Evolutionary conservation across 2,113 vertebrate genomes (phyloP).

Genomic region (Ascaphus truei): DNA sequence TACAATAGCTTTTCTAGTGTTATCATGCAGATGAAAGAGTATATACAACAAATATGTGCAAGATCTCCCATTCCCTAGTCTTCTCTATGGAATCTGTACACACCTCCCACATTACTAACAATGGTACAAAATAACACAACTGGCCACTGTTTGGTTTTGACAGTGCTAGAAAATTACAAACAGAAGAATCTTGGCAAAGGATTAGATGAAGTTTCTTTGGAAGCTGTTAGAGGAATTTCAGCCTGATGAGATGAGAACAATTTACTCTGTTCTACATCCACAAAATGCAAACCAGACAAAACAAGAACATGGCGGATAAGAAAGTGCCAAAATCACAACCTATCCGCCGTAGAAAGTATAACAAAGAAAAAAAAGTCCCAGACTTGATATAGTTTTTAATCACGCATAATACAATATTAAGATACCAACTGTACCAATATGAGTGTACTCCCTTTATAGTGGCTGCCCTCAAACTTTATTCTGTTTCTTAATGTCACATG

Average conservation of each 20-base stretch:
- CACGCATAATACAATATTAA: too few species aligned
- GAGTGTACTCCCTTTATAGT: too few species aligned
- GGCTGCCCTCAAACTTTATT: too few species aligned
- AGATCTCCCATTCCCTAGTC: neutral
- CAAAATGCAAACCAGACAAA: conserved; percentile 8
- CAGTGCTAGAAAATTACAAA: conserved; percentile 28
- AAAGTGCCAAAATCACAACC: neutral
- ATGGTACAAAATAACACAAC: neutral
- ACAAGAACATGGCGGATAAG: neutral
- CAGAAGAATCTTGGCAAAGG: conserved; percentile 29
- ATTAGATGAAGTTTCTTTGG: conserved; percentile 30
- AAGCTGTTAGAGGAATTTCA: conserved; percentile 29
- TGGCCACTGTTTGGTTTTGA: conserved; percentile 24
- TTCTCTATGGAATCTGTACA: neutral
- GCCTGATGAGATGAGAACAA: conserved; percentile 30
- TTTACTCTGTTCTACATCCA: conserved; percentile 2
- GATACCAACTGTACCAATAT: too few species aligned
- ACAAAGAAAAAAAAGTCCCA: too few species aligned
- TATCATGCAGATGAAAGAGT: too few species aligned
- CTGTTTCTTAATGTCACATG: too few species aligned
- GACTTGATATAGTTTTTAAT: too few species aligned
- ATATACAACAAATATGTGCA: too few species aligned
- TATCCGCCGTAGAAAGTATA: too few species aligned
- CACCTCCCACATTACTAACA: conserved; percentile 2
- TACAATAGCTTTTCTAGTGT: too few species aligned